phyloP scores from a whole-genome alignment of 2,113 vertebrate species.

The Tapirus terrestris region DNA sequence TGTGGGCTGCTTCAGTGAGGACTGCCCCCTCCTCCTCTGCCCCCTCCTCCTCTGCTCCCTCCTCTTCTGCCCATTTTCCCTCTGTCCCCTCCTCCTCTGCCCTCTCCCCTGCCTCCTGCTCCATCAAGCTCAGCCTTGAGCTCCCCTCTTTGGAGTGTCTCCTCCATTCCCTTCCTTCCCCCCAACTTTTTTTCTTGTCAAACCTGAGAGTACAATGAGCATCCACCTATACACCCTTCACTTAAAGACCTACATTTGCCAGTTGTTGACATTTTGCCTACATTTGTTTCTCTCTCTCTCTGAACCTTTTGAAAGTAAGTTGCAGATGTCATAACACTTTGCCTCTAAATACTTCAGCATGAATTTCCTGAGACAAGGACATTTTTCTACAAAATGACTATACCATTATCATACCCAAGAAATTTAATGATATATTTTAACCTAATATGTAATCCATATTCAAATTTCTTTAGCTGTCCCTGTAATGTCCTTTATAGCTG shows the following conservation, averaged over 20 bases:
- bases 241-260: not conserved
- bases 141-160: not conserved
- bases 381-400: not conserved
- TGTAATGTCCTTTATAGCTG: conserved; percentile 40
- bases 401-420: not conserved
- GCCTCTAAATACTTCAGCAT: not conserved
- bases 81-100: too few relatives aligned
- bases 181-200: not conserved
- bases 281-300: not conserved
- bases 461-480: not conserved
- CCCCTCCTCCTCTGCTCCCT: too few relatives aligned
- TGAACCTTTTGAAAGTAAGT: conserved; percentile 4
- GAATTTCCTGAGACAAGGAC: not conserved
- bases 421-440: not conserved
- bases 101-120: not conserved
- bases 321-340: not conserved
- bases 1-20: not conserved
- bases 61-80: too few relatives aligned
- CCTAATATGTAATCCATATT: not conserved
- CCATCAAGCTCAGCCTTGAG: too few relatives aligned
- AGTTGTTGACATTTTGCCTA: not conserved
- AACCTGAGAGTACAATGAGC: not conserved
- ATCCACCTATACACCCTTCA: not conserved
- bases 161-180: not conserved
- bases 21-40: too few relatives aligned